Evolutionary conservation across 2,888 invertebrate species (phyloP), one percentile per base, ranked within the genome.

Genomic region (Alloplasta piceator): DNA sequence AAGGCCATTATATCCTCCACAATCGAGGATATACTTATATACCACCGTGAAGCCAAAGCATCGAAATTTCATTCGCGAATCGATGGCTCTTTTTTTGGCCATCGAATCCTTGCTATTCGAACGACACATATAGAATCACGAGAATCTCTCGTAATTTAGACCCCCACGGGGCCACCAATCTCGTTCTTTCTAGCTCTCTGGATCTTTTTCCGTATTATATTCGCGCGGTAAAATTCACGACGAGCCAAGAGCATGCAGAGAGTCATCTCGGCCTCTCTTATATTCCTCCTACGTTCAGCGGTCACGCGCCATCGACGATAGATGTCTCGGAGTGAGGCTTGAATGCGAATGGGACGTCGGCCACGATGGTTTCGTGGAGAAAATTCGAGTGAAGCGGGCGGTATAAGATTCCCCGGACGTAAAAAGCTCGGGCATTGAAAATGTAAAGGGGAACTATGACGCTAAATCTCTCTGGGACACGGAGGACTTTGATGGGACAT

Each of bases 401-500:
- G 74, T 26, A 26, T 64, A 56, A 77, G 74, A 52, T 46, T 12
- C 10, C 68, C 64, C 72, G 78, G 64, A 78, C 79, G 84, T 84
- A 83, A 86, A 86, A 83, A 81, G 80, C 36, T 14, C 56, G 58
- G 60, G 72, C 82, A 83, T 85, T 85, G 86, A 85, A 87, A 80
- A 85, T 86, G 84, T 85, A 85, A 48, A 81, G 82, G 81, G 70
- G 80, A 77, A 73, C 81, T 83, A 85, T 83, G 83, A 83, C 72
- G 78, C 75, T 84, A 85, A 87, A 86, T 85, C 84, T 87, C 83
- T 64, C 82, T 46, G 58, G 55, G 66, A 48, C 12, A 46, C 46
- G 41, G 14, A 36, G 41, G 6, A 58, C 26, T 52, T 61, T 43
- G 52, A 68, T 55, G 67, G 64, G 77, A 68, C 10, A 10, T 26